Percentiles rank a stretch among this genome's conserved stretches.
Evolutionary conservation across 2,797 vertebrate genomes (phyloP).

Genomic region (Tangara arthus): DNA sequence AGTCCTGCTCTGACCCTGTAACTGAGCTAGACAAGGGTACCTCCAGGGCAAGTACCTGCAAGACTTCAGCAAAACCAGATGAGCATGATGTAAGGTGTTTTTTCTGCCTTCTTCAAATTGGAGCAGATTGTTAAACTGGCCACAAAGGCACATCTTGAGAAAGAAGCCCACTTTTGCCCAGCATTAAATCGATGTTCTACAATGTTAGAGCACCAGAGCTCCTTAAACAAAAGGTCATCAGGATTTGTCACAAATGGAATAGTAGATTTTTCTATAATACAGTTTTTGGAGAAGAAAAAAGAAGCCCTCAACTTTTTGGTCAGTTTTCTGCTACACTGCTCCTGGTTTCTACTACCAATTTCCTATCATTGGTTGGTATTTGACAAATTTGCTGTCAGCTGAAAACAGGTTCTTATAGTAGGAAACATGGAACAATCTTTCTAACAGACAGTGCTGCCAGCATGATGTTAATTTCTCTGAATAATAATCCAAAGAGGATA

Average conservation of each 20-base stretch:
- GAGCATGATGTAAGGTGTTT: not conserved
- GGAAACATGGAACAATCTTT: not conserved
- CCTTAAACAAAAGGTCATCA: not conserved
- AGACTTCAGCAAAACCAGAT: not conserved
- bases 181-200: not conserved
- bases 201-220: not conserved
- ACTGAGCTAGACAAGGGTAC: not conserved
- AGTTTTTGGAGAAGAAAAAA: not conserved
- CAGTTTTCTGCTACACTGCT: not conserved
- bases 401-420: not conserved
- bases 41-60: not conserved
- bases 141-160: not conserved
- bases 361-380: not conserved
- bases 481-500: not conserved
- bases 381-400: not conserved
- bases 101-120: not conserved
- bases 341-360: not conserved
- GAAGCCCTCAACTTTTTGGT: not conserved
- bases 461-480: not conserved
- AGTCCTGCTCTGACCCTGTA: not conserved
- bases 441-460: not conserved
- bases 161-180: not conserved
- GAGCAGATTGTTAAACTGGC: not conserved
- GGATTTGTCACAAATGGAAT: not conserved
- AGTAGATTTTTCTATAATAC: not conserved